phyloP scores from a whole-genome alignment of 2,797 vertebrate species.

The Telmatherina bonti region DNA sequence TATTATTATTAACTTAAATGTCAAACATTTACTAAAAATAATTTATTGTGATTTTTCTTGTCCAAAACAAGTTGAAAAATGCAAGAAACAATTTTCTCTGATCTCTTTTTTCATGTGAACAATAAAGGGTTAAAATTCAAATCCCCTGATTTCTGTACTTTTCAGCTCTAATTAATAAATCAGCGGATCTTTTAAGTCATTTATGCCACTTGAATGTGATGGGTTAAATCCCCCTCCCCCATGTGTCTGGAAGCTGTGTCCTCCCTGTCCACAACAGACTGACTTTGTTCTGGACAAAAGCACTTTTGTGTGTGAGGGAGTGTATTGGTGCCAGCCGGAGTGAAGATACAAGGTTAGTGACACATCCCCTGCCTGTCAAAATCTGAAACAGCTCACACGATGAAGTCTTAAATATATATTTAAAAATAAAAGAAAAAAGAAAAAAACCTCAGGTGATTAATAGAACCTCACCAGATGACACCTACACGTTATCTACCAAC shows the following conservation, averaged over 20 bases:
- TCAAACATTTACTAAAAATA: too few species aligned
- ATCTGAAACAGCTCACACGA: slow-evolving; percentile 38
- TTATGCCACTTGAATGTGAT: slow-evolving; percentile 42
- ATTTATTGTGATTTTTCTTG: too few species aligned
- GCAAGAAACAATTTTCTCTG: too few species aligned
- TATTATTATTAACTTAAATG: too few species aligned
- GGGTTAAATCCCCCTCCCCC: slow-evolving; percentile 56
- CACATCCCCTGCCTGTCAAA: slow-evolving; percentile 34
- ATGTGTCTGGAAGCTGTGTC: slow-evolving; percentile 54
- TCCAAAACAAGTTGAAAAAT: too few species aligned
- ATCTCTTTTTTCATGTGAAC: too few species aligned
- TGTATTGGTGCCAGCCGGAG: slow-evolving; percentile 79
- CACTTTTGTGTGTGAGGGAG: slow-evolving; percentile 69
- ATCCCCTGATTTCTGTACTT: not conserved
- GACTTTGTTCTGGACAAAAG: slow-evolving; percentile 78
- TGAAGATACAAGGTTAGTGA: slow-evolving; percentile 72
- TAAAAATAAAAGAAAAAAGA: not conserved
- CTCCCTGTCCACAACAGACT: slow-evolving; percentile 65
- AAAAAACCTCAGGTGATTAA: slow-evolving; percentile 1
- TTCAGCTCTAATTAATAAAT: slow-evolving; percentile 14
- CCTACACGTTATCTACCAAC: not conserved
- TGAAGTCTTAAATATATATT: too few species aligned
- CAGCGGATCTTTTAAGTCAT: slow-evolving; percentile 3
- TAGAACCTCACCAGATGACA: slow-evolving; percentile 9
- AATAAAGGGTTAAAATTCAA: too few species aligned